These are phyloP conservation scores for Halisarca cf. caerulea DNA, from an alignment of 37 sponge, comb jelly and placozoan genomes.

Conservation along the genomic window DNA sequence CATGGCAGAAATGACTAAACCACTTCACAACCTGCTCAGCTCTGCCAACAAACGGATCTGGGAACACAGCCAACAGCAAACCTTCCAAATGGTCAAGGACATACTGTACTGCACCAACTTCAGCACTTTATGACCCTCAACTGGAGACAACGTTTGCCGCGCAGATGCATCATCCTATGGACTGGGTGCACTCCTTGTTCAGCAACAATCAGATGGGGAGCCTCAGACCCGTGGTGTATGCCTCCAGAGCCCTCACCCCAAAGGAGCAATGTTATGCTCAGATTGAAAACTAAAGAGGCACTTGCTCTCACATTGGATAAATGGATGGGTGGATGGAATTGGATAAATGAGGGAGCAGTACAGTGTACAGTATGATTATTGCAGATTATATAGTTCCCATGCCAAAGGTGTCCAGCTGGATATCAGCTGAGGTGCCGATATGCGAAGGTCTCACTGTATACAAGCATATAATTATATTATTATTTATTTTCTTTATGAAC, in stretches of 20 bases:
- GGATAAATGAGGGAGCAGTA: no score
- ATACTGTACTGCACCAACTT: constrained; percentile 8
- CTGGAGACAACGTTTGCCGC: background rate
- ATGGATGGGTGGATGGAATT: no score
- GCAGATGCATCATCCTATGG: background rate
- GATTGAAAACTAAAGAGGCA: constrained; percentile 42
- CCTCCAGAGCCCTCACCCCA: constrained; percentile 29
- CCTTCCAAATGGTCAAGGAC: background rate
- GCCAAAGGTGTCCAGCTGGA: no score
- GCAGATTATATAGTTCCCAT: no score
- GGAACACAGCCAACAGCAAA: background rate
- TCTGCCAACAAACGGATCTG: constrained; percentile 17
- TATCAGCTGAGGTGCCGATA: no score
- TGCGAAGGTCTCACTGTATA: no score
- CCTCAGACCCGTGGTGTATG: constrained; percentile 34
- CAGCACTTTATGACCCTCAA: constrained; percentile 12
- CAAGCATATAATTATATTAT: no score
- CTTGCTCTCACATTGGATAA: constrained; percentile 25
- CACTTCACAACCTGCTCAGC: constrained; percentile 15
- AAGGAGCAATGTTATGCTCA: constrained; percentile 19
- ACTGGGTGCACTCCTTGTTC: background rate
- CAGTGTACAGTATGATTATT: no score
- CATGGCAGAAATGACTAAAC: constrained; percentile 19
- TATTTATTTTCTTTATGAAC: no score
- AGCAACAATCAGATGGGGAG: background rate